Evolutionary conservation across 2,797 vertebrate genomes (phyloP).

Genomic region (Channallabes apus): DNA sequence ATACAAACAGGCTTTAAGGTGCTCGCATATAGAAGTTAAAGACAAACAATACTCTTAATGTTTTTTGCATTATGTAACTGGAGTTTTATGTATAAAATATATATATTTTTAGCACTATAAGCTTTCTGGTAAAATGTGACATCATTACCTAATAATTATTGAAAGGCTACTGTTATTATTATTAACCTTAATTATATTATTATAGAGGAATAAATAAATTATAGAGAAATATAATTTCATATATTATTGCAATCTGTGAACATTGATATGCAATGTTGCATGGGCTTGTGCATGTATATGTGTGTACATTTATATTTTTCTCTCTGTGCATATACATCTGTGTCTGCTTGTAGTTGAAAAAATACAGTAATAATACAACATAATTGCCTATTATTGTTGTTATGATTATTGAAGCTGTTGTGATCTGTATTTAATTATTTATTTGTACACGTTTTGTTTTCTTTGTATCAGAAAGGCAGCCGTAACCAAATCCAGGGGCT

Average conservation of each 20-base stretch:
- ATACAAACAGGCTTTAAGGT: neutral
- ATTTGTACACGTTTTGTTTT: slow-evolving; percentile 7
- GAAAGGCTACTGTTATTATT: neutral
- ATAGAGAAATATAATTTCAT: neutral
- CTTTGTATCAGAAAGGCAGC: slow-evolving; percentile 26
- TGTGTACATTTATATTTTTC: neutral
- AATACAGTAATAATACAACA: neutral
- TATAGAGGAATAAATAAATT: too few species aligned
- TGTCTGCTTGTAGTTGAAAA: neutral
- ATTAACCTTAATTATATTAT: too few species aligned
- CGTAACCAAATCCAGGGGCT: neutral
- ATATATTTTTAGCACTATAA: neutral
- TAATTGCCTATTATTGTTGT: neutral
- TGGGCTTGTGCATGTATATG: neutral
- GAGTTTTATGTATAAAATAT: neutral
- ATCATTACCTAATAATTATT: neutral
- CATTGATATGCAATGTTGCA: neutral
- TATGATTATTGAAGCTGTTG: neutral
- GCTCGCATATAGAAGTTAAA: neutral
- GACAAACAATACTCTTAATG: neutral
- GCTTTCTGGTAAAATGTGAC: neutral
- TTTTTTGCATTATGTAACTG: neutral
- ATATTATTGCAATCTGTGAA: neutral
- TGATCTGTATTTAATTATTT: neutral
- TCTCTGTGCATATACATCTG: neutral